Conservation (phyloP, 2,888 invertebrate genomes). For the Neoscelio sp. region DNA sequence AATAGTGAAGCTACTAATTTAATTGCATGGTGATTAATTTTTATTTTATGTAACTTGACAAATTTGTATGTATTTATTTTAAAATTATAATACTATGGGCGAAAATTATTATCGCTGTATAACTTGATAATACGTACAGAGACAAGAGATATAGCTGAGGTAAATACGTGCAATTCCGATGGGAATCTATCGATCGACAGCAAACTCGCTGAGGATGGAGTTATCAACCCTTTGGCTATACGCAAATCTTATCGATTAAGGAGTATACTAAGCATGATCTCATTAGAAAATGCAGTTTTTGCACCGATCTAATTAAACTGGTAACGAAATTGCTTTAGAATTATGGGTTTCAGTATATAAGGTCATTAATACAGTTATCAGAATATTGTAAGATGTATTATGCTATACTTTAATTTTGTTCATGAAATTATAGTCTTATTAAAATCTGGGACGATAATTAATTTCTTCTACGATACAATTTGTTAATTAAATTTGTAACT, state of each 20-base stretch:
- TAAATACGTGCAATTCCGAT: slow-evolving; percentile 57
- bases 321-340: neutral
- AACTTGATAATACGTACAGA: slow-evolving; percentile 51
- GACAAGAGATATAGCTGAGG: slow-evolving; percentile 48
- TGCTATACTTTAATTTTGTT: too few species aligned
- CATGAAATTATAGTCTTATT: too few species aligned
- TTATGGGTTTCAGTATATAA: too few species aligned
- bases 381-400: too few species aligned
- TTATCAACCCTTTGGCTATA: slow-evolving; percentile 44
- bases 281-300: slow-evolving; percentile 36
- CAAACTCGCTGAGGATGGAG: slow-evolving; percentile 49
- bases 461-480: too few species aligned
- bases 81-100: slow-evolving; percentile 12
- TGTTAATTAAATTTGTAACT: too few species aligned
- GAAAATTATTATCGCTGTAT: slow-evolving; percentile 44
- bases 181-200: slow-evolving; percentile 56
- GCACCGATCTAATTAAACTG: slow-evolving; percentile 10
- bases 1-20: too few species aligned
- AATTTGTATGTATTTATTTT: slow-evolving; percentile 28
- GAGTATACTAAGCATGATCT: slow-evolving; percentile 44
- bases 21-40: too few species aligned
- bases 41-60: neutral
- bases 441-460: too few species aligned
- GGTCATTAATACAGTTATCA: too few species aligned
- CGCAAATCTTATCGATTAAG: slow-evolving; percentile 57